Conservation (phyloP, 1,140 invertebrate genomes). For the Cotesia typhae region DNA sequence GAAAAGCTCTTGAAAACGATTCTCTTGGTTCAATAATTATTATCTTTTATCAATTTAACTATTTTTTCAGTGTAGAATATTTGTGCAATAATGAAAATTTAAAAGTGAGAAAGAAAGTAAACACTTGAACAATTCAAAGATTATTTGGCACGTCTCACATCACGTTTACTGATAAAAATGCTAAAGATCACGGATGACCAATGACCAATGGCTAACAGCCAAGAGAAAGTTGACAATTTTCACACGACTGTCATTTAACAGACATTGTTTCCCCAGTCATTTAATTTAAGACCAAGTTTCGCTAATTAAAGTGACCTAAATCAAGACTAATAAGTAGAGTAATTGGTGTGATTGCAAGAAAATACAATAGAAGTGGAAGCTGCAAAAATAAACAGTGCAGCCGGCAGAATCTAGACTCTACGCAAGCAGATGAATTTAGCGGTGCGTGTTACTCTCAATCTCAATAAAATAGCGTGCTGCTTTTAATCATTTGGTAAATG, state of each 20-base stretch:
- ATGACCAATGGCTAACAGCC: slow-evolving; percentile 16
- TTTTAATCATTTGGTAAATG: slow-evolving; percentile 22
- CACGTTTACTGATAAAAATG: no score
- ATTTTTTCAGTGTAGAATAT: no score
- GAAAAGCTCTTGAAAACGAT: no score
- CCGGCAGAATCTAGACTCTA: slow-evolving; percentile 30
- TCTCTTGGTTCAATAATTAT: no score
- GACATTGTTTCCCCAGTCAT: no score
- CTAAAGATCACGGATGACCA: neutral
- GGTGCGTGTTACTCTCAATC: slow-evolving; percentile 44
- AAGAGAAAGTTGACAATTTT: slow-evolving; percentile 25
- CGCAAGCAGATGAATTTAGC: slow-evolving; percentile 19
- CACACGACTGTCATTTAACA: neutral
- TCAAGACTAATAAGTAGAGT: no score
- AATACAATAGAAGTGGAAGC: neutral
- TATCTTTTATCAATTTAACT: no score
- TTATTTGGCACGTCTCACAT: no score
- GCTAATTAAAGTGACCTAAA: no score
- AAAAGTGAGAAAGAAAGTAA: no score
- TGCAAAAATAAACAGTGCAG: slow-evolving; percentile 3
- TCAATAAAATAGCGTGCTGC: slow-evolving; percentile 46
- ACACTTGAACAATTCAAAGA: no score
- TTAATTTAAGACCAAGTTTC: slow-evolving; percentile 16
- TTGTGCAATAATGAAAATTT: no score
- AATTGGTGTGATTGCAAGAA: neutral